A percentile compares a stretch with the other conserved stretches of the same genome.
phyloP scores from a whole-genome alignment of 2,888 invertebrate species.

The Tethea ocularis region DNA sequence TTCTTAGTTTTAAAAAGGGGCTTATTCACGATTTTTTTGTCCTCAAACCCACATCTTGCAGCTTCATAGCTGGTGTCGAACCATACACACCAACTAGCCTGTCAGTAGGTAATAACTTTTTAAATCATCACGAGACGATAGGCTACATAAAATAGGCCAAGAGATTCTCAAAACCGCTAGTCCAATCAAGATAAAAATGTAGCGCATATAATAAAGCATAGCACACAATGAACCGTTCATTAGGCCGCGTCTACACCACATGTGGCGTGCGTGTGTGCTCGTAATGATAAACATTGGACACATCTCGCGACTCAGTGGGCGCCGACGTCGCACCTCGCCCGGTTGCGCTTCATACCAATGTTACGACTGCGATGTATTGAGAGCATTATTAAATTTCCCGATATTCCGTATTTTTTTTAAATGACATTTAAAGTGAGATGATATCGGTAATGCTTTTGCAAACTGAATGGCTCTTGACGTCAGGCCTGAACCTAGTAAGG shows the following conservation, averaged over 20 bases:
- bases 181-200: background rate
- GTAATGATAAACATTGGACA: conserved; percentile 31
- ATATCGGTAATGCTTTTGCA: too few species aligned
- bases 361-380: background rate
- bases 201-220: background rate
- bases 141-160: background rate
- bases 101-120: too few species aligned
- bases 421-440: too few species aligned
- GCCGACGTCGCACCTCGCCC: conserved; percentile 21
- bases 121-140: background rate
- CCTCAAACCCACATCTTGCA: too few species aligned
- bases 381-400: background rate
- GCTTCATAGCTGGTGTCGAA: too few species aligned
- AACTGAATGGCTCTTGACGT: too few species aligned
- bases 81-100: too few species aligned
- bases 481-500: too few species aligned
- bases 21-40: too few species aligned
- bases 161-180: background rate
- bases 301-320: conserved; percentile 32
- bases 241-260: background rate
- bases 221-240: background rate
- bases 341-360: conserved; percentile 2
- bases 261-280: conserved; percentile 9
- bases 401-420: background rate
- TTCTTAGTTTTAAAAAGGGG: too few species aligned